Evolutionary conservation across 2,888 invertebrate species (phyloP).

Genomic region (Monoplex corrugatus): DNA sequence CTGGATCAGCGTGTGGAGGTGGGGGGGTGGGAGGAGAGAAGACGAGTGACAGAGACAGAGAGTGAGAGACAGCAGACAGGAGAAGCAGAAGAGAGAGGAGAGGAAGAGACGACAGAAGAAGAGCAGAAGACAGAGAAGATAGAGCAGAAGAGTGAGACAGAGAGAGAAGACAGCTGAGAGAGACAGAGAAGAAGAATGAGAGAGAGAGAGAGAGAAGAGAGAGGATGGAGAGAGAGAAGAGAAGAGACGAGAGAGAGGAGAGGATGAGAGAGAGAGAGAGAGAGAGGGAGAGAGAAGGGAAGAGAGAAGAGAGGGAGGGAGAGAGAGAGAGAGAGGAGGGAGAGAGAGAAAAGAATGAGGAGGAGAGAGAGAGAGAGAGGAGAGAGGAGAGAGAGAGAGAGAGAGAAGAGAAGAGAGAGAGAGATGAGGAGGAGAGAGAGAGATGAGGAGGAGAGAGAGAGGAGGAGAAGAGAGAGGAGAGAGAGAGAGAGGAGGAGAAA

Average conservation of each 20-base stretch:
- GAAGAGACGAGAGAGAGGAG: background rate
- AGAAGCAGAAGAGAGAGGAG: background rate
- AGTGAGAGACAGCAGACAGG: background rate
- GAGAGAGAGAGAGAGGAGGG: background rate
- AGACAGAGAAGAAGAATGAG: background rate
- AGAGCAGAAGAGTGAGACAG: too few relatives aligned
- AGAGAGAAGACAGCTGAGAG: background rate
- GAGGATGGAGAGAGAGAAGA: background rate
- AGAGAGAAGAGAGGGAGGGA: background rate
- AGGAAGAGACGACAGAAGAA: background rate
- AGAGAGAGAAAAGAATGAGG: background rate
- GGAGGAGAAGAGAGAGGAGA: background rate
- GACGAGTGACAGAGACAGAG: background rate
- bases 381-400: background rate
- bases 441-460: background rate
- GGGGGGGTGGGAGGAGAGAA: background rate
- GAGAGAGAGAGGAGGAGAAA: background rate
- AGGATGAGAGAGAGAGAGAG: background rate
- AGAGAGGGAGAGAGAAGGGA: background rate
- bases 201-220: background rate
- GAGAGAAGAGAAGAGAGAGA: background rate
- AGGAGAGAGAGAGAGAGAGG: background rate
- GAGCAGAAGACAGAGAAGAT: too few relatives aligned
- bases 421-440: background rate
- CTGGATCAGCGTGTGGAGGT: background rate